phyloP scores from a whole-genome alignment of 2,113 vertebrate genomes.

The Pholis gunnellus region DNA sequence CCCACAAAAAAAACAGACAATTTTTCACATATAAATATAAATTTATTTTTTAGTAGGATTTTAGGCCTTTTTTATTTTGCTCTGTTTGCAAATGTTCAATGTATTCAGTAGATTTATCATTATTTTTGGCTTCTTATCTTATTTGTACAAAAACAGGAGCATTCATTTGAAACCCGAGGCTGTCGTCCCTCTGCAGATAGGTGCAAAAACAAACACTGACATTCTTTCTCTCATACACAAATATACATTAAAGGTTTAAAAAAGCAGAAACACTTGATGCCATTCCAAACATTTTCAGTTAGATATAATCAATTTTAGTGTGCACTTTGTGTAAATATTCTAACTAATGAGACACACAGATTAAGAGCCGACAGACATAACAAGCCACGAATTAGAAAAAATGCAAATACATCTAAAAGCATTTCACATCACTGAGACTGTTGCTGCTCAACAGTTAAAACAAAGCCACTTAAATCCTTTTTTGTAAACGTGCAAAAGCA shows the following conservation, averaged over 20 bases:
- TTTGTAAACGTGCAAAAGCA: slow-evolving; percentile 68
- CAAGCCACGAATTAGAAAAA: slow-evolving; percentile 37
- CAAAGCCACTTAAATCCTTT: slow-evolving; percentile 52
- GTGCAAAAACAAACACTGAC: slow-evolving; percentile 62
- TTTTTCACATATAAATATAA: slow-evolving; percentile 73
- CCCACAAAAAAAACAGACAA: not conserved
- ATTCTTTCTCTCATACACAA: slow-evolving; percentile 28
- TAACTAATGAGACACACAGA: slow-evolving; percentile 41
- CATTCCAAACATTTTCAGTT: slow-evolving; percentile 32
- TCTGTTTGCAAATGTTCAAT: slow-evolving; percentile 31
- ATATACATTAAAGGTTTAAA: slow-evolving; percentile 41
- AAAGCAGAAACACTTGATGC: slow-evolving; percentile 25
- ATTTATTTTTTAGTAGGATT: slow-evolving; percentile 64
- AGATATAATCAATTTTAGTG: slow-evolving; percentile 23
- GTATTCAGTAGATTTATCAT: slow-evolving; percentile 26
- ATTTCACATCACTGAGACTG: slow-evolving; percentile 59
- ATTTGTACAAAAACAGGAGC: slow-evolving; percentile 64
- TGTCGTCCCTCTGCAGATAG: slow-evolving; percentile 32
- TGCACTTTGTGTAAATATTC: slow-evolving; percentile 42
- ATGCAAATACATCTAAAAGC: slow-evolving; percentile 48
- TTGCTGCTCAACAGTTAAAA: slow-evolving; percentile 26
- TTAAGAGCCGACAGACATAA: slow-evolving; percentile 23
- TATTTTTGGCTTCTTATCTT: slow-evolving; percentile 1
- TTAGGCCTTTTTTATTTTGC: slow-evolving; percentile 17
- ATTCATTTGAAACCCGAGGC: slow-evolving; percentile 44